Base-by-base conservation (phyloP, 1,140 invertebrate genomes). In the Trichonephila clavata region DNA sequence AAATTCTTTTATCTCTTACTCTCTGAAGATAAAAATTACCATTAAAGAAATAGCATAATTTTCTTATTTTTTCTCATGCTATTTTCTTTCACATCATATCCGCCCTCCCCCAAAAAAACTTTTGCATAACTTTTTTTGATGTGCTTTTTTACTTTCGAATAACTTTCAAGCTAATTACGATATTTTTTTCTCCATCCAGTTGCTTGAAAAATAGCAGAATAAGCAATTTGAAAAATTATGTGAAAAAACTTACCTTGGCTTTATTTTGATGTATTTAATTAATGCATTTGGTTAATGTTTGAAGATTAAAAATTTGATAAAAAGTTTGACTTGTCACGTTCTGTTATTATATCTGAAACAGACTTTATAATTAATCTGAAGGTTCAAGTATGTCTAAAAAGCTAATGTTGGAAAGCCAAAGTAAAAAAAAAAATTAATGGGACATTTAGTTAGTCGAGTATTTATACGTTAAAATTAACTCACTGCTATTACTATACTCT, bases 11-110 rank as follows among this genome's bases (percentile, higher is more conserved):
- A 20, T 39, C 32, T 39, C 32, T 27, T 68, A 27, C 13, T 68
- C n/a, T 24, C n/a, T 68, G 27, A 77, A 39, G 27, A 77, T 77
- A 77, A 77, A 77, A 77, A 77, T 77, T 77, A 77, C 27, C 13
- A 39, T 77, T 77, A 77, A 77, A 77, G 27, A 32, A 32, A 77
- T 77, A 77, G 18, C 27, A 77, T 32, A 1, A 32, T 6, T 18
- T 39, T 39, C 32, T 77, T 68, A 8, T 5, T 27, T 77, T 77
- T 24, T 32, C 6, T 20, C 27, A n/a, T 50, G 16, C 16, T 39
- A 4, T 20, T 20, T 39, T 77, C 18, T 32, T 39, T 32, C 32
- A 18, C 32, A 32, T 32, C 71, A 39, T 6, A 39, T 50, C 32
- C 32, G 32, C 32, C 32, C 3, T 4, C 32, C 21, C 1, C 24